phyloP scores from a whole-genome alignment of 35 echinoderm and acorn worm species.

The Diadema setosum region DNA sequence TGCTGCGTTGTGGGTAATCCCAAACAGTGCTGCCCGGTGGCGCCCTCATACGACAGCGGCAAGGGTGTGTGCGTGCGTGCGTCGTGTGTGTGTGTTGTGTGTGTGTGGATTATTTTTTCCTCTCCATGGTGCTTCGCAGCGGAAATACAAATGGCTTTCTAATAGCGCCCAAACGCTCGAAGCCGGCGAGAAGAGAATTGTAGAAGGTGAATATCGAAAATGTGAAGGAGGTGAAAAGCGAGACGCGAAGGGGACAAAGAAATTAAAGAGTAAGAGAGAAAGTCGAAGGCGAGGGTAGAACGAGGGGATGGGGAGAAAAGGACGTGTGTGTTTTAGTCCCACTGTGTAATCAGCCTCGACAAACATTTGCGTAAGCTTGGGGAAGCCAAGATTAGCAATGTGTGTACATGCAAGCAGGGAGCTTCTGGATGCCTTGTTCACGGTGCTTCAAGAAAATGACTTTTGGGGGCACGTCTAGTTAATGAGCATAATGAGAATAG shows the following conservation, averaged over 20 bases:
- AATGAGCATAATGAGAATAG: too few species aligned
- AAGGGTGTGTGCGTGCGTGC: too few species aligned
- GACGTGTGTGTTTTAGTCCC: slow-evolving; percentile 11
- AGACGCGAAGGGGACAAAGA: background rate
- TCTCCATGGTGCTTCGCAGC: background rate
- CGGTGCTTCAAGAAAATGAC: background rate
- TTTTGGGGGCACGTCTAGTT: too few species aligned
- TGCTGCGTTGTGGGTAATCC: too few species aligned
- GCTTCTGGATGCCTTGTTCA: background rate
- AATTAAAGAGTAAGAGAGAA: background rate
- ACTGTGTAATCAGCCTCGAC: slow-evolving; percentile 21
- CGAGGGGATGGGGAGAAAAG: background rate
- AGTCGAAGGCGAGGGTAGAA: too few species aligned
- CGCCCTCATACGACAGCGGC: too few species aligned
- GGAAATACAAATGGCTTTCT: slow-evolving; percentile 26
- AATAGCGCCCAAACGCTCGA: background rate
- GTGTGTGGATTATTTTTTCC: background rate
- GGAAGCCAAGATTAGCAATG: slow-evolving; percentile 17
- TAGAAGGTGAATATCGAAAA: too few species aligned
- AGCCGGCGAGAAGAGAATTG: background rate
- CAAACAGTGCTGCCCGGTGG: too few species aligned
- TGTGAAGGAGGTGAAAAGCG: too few species aligned
- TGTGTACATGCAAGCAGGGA: slow-evolving; percentile 21
- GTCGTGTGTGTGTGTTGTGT: too few species aligned
- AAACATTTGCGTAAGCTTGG: slow-evolving; percentile 11